phyloP scores from a whole-genome alignment of 1,140 invertebrate genomes.

The Vanessa atalanta region DNA sequence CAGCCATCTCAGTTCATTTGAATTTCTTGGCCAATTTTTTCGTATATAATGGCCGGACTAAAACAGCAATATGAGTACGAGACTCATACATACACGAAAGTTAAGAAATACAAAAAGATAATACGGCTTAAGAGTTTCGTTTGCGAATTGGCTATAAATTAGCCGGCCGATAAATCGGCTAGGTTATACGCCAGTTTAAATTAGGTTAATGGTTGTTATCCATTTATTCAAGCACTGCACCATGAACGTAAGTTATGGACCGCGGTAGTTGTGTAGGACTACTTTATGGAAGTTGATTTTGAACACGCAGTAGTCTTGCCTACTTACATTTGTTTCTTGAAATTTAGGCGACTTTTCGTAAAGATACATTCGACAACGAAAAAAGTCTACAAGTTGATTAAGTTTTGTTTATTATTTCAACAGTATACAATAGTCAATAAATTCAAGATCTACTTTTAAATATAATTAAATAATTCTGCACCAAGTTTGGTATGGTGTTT shows the following conservation, averaged over 20 bases:
- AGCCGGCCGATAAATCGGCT: slow-evolving; percentile 43
- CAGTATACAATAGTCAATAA: too few species aligned
- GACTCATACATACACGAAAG: too few species aligned
- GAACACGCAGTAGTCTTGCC: slow-evolving; percentile 15
- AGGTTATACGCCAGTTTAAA: slow-evolving; percentile 48
- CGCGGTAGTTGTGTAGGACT: slow-evolving; percentile 34
- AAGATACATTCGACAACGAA: not conserved
- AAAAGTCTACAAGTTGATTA: not conserved
- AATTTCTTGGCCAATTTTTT: too few species aligned
- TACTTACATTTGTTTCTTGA: slow-evolving; percentile 4
- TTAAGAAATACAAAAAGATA: slow-evolving; percentile 22
- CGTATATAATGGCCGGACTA: too few species aligned
- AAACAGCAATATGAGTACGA: too few species aligned
- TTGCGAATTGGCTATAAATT: slow-evolving; percentile 45
- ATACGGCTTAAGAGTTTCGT: slow-evolving; percentile 42
- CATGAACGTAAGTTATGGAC: slow-evolving; percentile 35
- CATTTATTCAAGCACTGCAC: slow-evolving; percentile 46
- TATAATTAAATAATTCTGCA: too few species aligned
- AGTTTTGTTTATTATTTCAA: not conserved
- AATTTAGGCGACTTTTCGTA: slow-evolving; percentile 13
- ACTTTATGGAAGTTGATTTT: slow-evolving; percentile 41
- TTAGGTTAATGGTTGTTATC: slow-evolving; percentile 51
- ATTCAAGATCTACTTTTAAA: too few species aligned
- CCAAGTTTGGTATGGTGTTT: too few species aligned
- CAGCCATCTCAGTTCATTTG: too few species aligned